Evolutionary conservation across 1,140 invertebrate species (phyloP), one percentile per base, ranked within the genome.

Genomic region (Heliothis subflexa): DNA sequence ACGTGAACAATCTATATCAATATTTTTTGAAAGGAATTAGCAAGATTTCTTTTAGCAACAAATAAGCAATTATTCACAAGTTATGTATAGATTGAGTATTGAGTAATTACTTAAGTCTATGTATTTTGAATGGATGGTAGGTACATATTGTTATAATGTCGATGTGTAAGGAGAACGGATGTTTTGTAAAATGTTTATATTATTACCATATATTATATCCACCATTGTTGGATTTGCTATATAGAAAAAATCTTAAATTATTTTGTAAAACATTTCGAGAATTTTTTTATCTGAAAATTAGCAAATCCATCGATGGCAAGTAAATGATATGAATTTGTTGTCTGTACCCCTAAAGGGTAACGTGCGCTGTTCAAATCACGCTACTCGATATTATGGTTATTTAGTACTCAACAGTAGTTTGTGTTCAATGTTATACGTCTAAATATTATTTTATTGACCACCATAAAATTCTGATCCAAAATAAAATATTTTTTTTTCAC

Each of bases 361-460:
- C 52, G 47, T 70, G 54, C 25, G 72, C 72, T 75, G 72, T 80
- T 57, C 40, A 76, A 77, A 61, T 52, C 64, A 76, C 78, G 78
- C 78, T 73, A 66, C 40, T 76, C n/a, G 55, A 28, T 78, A 71
- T 54, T 66, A 16, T 40, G 47, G 33, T 33, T 49, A 62, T 50
- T 71, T 66, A 59, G 61, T 79, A 50, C 50, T 62, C 71, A 74
- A 76, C 7, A 64, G 78, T 80, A 80, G 78, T 76, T 75, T 40
- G 71, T 80, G 78, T 76, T 80, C 62, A 62, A 71, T 80, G 78
- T 80, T 75, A 49, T 50, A 12, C 50, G 72, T 75, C 57, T 54
- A 66, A 21, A 57, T 59, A 75, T 75, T 28, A 28, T 25, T 62
- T 75, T 62, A 75, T 49, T 62, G 25, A 62, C 13, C 33, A 40